Evolutionary conservation across 2,797 vertebrate genomes (phyloP).

Genomic region (Cyclopterus lumpus): DNA sequence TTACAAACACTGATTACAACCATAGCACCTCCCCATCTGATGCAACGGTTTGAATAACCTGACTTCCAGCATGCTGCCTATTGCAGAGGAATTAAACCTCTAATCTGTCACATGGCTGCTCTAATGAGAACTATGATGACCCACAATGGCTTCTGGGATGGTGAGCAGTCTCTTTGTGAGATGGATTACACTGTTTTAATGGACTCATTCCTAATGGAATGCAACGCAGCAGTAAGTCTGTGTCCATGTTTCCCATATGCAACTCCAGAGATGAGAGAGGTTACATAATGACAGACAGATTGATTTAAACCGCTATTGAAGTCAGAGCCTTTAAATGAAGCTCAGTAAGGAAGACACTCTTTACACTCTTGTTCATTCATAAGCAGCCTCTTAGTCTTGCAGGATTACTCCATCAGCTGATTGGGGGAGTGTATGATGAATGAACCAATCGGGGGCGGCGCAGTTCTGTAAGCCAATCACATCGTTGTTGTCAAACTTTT

Average conservation of each 20-base stretch:
- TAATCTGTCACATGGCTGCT: background rate
- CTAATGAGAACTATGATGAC: slow-evolving; percentile 16
- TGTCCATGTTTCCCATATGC: background rate
- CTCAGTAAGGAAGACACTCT: no score
- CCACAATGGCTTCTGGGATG: slow-evolving; percentile 18
- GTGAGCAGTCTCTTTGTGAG: slow-evolving; percentile 21
- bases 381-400: no score
- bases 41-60: slow-evolving; percentile 14
- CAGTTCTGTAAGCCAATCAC: no score
- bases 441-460: no score
- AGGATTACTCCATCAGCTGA: no score
- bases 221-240: background rate
- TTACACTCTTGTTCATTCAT: no score
- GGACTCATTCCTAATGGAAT: slow-evolving; percentile 31
- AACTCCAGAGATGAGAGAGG: slow-evolving; percentile 1
- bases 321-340: no score
- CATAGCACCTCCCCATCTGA: background rate
- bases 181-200: slow-evolving; percentile 34
- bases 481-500: no score
- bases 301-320: no score
- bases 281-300: slow-evolving; percentile 1
- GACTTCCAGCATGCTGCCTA: background rate
- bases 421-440: no score
- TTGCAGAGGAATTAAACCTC: no score
- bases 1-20: background rate